These are phyloP conservation scores for Allochrocebus solatus DNA, from an alignment of 2,797 vertebrate species.

Conservation along the genomic window DNA sequence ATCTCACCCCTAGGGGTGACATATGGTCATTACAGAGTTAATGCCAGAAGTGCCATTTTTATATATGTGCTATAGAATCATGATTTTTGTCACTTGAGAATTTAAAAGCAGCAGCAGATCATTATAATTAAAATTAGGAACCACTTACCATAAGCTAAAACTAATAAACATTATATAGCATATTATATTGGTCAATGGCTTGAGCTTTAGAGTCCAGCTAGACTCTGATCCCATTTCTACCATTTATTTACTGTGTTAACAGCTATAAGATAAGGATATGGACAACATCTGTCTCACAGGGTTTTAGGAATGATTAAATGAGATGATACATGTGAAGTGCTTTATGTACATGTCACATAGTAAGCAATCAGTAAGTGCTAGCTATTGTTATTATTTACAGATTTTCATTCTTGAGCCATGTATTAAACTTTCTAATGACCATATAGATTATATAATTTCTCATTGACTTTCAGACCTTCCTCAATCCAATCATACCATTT, in stretches of 20 bases:
- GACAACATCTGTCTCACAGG: neutral
- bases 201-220: neutral
- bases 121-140: slow-evolving; percentile 38
- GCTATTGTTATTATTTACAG: neutral
- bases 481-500: neutral
- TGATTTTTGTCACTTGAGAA: slow-evolving; percentile 27
- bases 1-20: slow-evolving; percentile 48
- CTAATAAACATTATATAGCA: neutral
- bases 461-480: neutral
- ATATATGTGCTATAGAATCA: neutral
- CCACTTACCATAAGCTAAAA: slow-evolving; percentile 25
- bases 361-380: neutral
- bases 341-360: neutral
- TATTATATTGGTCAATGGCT: neutral
- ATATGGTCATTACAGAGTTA: slow-evolving; percentile 47
- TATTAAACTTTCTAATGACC: slow-evolving; percentile 3
- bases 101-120: neutral
- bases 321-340: neutral
- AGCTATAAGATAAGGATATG: neutral
- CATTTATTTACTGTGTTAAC: neutral
- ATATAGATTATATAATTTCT: neutral
- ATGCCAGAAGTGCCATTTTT: neutral
- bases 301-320: slow-evolving; percentile 1
- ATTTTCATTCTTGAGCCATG: slow-evolving; percentile 19
- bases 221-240: neutral